Evolutionary conservation across 2,888 invertebrate species (phyloP).

Genomic region (Brachypalpus laphriformis): DNA sequence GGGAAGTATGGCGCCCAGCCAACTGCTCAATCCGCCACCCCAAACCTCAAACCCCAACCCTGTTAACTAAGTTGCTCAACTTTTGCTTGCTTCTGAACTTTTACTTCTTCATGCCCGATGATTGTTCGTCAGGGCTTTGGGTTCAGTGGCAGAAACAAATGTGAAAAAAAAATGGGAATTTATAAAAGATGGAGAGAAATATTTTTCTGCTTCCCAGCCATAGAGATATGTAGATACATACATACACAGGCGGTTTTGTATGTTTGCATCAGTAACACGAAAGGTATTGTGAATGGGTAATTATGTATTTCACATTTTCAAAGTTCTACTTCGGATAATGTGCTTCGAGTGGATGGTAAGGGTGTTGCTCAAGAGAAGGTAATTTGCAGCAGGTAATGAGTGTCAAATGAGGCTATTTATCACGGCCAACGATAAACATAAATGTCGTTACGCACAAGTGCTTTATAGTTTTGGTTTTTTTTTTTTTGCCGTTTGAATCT

Average conservation of each 20-base stretch:
- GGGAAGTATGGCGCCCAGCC: conserved; percentile 59
- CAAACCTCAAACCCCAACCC: conserved; percentile 66
- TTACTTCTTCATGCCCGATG: conserved; percentile 75
- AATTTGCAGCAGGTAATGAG: background rate
- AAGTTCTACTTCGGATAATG: conserved; percentile 19
- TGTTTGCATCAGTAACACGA: conserved; percentile 24
- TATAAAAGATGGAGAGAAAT: conserved; percentile 73
- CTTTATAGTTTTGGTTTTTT: too few relatives aligned
- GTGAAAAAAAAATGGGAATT: conserved; percentile 39
- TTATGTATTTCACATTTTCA: conserved; percentile 65
- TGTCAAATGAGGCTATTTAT: too few relatives aligned
- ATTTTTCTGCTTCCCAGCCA: conserved; percentile 67
- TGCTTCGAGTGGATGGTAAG: conserved; percentile 22
- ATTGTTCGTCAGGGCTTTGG: conserved; percentile 75
- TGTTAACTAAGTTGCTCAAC: conserved; percentile 75
- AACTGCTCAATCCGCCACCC: conserved; percentile 62
- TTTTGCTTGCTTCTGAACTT: conserved; percentile 75
- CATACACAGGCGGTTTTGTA: conserved; percentile 3
- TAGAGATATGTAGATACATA: conserved; percentile 41
- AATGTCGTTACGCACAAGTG: too few relatives aligned
- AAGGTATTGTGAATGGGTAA: conserved; percentile 71
- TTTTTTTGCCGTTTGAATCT: too few relatives aligned
- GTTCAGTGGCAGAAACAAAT: conserved; percentile 60
- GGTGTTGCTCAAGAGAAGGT: background rate
- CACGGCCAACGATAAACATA: too few relatives aligned